A percentile compares a stretch with the other conserved stretches of the same genome.
Evolutionary conservation across 2,797 vertebrate genomes (phyloP).

Genomic region (Anomalospiza imberbis): DNA sequence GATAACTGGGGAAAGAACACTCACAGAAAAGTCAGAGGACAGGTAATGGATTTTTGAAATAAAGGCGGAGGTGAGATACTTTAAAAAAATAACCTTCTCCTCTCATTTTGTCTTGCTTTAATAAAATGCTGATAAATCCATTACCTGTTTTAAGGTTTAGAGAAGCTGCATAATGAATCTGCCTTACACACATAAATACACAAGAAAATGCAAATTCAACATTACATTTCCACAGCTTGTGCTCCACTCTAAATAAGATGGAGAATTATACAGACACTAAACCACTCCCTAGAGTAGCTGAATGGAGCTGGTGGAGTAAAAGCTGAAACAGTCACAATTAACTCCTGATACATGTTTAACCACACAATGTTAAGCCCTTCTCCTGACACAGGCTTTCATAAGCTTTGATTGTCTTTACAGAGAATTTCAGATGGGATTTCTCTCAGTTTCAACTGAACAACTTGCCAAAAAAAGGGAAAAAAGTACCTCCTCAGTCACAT

Average conservation of each 20-base stretch:
- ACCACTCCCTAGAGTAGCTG: background rate
- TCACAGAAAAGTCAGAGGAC: background rate
- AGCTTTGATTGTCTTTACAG: background rate
- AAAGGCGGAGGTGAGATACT: background rate
- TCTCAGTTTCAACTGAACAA: background rate
- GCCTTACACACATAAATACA: background rate
- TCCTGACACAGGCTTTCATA: background rate
- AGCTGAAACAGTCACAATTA: background rate
- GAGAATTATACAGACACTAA: constrained; percentile 19
- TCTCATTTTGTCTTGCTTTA: background rate
- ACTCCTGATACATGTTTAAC: background rate
- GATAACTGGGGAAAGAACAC: background rate
- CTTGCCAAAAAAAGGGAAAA: background rate
- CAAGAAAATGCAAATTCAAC: background rate
- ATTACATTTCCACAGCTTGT: constrained; percentile 9
- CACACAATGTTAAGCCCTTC: background rate
- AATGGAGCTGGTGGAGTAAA: background rate
- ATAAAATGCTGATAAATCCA: constrained; percentile 31
- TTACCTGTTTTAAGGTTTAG: constrained; percentile 14
- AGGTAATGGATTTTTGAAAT: constrained; percentile 17
- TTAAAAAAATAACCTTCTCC: constrained; percentile 15
- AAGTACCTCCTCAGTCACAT: background rate
- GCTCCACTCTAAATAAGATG: background rate
- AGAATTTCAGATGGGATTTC: background rate
- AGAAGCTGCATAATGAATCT: background rate